phyloP scores from a whole-genome alignment of 2,797 vertebrate genomes.

The Sternotherus odoratus region DNA sequence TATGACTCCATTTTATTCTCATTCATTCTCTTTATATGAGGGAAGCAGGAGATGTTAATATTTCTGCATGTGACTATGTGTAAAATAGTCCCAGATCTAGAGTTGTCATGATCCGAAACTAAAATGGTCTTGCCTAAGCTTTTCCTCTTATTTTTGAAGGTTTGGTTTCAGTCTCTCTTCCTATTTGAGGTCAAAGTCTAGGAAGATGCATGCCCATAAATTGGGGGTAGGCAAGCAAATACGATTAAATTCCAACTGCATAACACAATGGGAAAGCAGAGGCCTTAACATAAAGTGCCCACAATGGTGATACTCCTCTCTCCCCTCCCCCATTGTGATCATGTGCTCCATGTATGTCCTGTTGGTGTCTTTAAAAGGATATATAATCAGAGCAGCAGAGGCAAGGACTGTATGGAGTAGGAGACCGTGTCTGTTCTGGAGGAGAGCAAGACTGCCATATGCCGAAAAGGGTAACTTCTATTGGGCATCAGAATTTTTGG shows the following conservation, averaged over 20 bases:
- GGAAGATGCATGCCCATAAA: constrained; percentile 54
- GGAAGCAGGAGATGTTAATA: background rate
- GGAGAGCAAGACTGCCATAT: constrained; percentile 30
- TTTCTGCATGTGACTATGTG: constrained; percentile 49
- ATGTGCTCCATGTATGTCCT: constrained; percentile 67
- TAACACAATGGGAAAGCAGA: constrained; percentile 61
- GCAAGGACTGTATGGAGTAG: constrained; percentile 27
- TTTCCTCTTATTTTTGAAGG: constrained; percentile 33
- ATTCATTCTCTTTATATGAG: background rate
- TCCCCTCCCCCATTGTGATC: constrained; percentile 55
- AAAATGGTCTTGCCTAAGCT: background rate
- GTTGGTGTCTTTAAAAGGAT: constrained; percentile 70
- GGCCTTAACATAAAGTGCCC: constrained; percentile 61
- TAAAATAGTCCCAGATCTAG: background rate
- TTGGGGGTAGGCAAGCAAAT: constrained; percentile 70
- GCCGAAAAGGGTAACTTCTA: constrained; percentile 51
- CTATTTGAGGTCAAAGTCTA: constrained; percentile 60
- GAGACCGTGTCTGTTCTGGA: constrained; percentile 41
- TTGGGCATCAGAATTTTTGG: constrained; percentile 15
- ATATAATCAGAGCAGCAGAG: constrained; percentile 66
- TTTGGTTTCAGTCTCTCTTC: constrained; percentile 44
- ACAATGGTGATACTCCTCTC: constrained; percentile 51
- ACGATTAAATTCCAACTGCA: constrained; percentile 52
- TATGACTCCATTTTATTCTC: constrained; percentile 52
- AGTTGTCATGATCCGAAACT: background rate